Conservation (phyloP, 2,113 vertebrate species). For the Nipponia nippon region DNA sequence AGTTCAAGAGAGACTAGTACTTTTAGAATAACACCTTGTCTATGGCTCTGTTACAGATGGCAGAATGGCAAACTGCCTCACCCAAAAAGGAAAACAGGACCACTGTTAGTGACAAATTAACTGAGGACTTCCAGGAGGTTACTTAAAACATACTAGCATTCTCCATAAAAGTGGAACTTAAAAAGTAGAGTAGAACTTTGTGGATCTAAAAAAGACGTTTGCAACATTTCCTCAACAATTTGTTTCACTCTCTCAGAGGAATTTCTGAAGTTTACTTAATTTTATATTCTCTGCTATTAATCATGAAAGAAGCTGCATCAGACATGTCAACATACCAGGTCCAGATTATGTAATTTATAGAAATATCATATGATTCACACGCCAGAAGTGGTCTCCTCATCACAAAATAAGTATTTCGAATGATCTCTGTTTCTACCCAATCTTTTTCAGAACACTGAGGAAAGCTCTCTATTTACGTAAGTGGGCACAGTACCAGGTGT, state of each 20-base stretch:
- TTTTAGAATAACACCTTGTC: not conserved
- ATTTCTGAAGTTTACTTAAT: not conserved
- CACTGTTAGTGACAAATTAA: not conserved
- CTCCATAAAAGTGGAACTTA: not conserved
- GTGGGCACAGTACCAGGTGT: not conserved
- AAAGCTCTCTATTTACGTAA: not conserved
- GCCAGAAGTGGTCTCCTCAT: not conserved
- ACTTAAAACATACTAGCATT: not conserved
- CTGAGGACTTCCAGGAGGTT: not conserved
- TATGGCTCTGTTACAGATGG: not conserved
- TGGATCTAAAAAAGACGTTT: not conserved
- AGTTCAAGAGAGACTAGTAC: not conserved
- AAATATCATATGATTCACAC: not conserved
- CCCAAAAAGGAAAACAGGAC: not conserved
- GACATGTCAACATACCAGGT: not conserved
- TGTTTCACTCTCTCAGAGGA: not conserved
- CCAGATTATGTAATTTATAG: not conserved
- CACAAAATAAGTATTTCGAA: not conserved
- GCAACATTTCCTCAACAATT: not conserved
- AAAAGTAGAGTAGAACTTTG: not conserved
- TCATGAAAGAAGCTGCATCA: not conserved
- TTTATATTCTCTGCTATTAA: not conserved
- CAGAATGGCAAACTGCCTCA: not conserved
- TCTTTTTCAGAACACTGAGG: not conserved
- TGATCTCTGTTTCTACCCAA: not conserved